phyloP scores from a whole-genome alignment of 1,140 invertebrate species.

The Drosophila ambigua region DNA sequence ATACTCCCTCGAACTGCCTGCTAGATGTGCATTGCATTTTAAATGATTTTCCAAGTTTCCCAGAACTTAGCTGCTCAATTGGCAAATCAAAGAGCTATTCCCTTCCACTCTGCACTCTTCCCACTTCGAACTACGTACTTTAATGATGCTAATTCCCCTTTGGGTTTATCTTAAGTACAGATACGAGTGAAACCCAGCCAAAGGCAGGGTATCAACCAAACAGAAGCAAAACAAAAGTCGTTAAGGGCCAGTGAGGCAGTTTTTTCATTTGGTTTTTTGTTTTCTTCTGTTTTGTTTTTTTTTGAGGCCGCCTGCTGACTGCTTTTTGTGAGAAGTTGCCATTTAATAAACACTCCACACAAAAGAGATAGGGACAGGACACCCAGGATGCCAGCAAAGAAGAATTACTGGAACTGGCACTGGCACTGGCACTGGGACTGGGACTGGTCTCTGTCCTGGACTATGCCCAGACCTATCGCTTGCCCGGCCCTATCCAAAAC shows the following conservation, averaged over 20 bases:
- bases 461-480: neutral
- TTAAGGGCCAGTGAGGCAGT: conserved; percentile 44
- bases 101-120: too few species aligned
- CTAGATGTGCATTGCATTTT: too few species aligned
- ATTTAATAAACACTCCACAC: conserved; percentile 66
- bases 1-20: too few species aligned
- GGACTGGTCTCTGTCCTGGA: neutral
- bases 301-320: conserved; percentile 47
- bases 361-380: conserved; percentile 11
- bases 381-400: conserved; percentile 38
- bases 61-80: too few species aligned
- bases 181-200: neutral
- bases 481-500: neutral
- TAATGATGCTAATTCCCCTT: too few species aligned
- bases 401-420: too few species aligned
- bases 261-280: neutral
- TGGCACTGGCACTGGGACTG: too few species aligned
- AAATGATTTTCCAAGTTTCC: too few species aligned
- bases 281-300: conserved; percentile 11
- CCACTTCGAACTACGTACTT: too few species aligned
- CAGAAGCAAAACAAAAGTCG: conserved; percentile 58
- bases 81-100: too few species aligned
- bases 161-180: neutral
- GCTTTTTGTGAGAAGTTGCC: conserved; percentile 62
- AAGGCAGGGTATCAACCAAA: conserved; percentile 37